Percentiles rank a stretch among this genome's conserved stretches.
Conservation (phyloP, 2,113 vertebrate genomes). For the Chroicocephalus ridibundus region DNA sequence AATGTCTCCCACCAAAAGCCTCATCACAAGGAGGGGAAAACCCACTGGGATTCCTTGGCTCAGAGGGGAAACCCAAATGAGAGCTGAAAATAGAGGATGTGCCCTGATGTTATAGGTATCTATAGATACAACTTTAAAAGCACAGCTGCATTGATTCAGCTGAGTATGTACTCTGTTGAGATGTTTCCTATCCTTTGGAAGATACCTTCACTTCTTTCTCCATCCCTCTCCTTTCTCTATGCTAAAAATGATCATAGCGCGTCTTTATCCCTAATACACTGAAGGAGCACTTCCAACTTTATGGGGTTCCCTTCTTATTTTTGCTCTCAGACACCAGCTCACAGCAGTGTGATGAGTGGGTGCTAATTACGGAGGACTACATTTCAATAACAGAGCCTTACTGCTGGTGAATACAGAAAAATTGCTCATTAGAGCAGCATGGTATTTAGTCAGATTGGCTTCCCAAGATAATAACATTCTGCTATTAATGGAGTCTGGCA, state of each 20-base stretch:
- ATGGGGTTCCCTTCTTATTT: not conserved
- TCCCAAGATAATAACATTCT: constrained; percentile 39
- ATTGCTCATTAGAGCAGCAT: constrained; percentile 59
- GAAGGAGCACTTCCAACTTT: not conserved
- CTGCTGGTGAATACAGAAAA: constrained; percentile 59
- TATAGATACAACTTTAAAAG: not conserved
- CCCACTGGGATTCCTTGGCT: not conserved
- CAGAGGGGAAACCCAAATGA: not conserved
- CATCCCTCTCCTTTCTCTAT: not conserved
- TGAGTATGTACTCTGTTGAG: not conserved
- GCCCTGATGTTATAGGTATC: not conserved
- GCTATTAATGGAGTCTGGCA: constrained; percentile 31
- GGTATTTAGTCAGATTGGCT: constrained; percentile 55
- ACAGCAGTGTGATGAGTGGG: constrained; percentile 41
- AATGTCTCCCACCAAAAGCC: not conserved
- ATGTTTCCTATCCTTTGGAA: not conserved
- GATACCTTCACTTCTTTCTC: not conserved
- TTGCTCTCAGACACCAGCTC: constrained; percentile 37
- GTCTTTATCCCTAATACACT: not conserved
- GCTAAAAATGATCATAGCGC: not conserved
- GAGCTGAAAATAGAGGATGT: not conserved
- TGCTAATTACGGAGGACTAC: constrained; percentile 45
- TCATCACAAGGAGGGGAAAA: not conserved
- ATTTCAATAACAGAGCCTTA: constrained; percentile 34
- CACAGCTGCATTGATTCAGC: not conserved